A percentile compares a stretch with the other conserved stretches of the same genome.
Conservation (phyloP, 1,140 invertebrate species). For the Papilio polytes region DNA sequence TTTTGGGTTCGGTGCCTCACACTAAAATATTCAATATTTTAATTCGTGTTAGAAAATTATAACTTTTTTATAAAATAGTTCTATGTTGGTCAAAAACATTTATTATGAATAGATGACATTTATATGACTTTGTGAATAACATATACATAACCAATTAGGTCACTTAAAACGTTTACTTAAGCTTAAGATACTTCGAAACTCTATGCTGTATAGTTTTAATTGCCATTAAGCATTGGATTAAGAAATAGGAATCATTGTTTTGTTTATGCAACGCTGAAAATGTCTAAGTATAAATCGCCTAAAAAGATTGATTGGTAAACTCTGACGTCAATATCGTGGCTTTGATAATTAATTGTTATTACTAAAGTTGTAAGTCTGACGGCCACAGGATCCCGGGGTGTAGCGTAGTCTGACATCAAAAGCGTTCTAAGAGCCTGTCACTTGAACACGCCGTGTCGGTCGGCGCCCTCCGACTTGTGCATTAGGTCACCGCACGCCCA, state of each 20-base stretch:
- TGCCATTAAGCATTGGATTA: no score
- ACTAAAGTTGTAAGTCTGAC: neutral
- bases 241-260: no score
- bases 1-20: no score
- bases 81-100: no score
- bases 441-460: neutral
- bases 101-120: no score
- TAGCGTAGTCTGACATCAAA: neutral
- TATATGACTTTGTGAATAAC: neutral
- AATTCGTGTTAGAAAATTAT: no score
- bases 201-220: no score
- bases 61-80: no score
- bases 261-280: neutral
- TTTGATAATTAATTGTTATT: neutral
- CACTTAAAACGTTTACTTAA: neutral
- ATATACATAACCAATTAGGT: neutral
- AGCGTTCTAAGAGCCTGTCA: neutral
- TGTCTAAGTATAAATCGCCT: neutral
- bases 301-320: neutral
- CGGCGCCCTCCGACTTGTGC: neutral
- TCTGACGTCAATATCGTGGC: neutral
- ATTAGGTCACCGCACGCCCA: constrained; percentile 24
- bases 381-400: neutral
- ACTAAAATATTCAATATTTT: no score
- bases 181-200: no score